phyloP scores from a whole-genome alignment of 2,888 invertebrate genomes.

The Catocala nupta region DNA sequence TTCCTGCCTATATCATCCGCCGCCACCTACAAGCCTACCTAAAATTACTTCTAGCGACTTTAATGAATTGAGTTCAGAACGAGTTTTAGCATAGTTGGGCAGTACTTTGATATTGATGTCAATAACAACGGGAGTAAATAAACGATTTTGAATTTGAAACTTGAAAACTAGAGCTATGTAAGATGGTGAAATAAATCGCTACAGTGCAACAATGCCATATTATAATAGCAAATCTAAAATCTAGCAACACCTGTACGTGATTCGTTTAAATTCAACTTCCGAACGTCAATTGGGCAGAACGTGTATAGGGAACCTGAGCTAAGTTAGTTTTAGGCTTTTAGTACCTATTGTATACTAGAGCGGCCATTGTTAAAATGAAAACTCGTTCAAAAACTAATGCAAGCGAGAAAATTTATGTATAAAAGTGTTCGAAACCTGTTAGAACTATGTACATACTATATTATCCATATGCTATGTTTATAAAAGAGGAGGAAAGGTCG shows the following conservation, averaged over 20 bases:
- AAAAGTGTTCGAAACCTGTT: not conserved
- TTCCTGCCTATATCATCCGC: conserved; percentile 19
- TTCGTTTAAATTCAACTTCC: conserved; percentile 3
- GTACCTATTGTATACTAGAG: conserved; percentile 5
- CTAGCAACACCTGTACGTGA: conserved; percentile 8
- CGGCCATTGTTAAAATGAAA: conserved; percentile 6
- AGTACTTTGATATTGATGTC: conserved; percentile 2
- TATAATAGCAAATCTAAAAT: conserved; percentile 7
- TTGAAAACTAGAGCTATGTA: not conserved
- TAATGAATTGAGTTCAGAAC: conserved; percentile 19
- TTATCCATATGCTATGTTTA: not conserved
- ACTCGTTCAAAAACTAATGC: conserved; percentile 7
- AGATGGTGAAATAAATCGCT: not conserved
- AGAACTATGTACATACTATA: not conserved
- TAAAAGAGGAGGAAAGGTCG: not conserved
- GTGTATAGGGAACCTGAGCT: conserved; percentile 1
- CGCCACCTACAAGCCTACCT: conserved; percentile 14
- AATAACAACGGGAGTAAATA: conserved; percentile 17
- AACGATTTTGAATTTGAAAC: conserved; percentile 8
- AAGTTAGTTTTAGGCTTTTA: conserved; percentile 8
- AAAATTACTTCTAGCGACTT: conserved; percentile 24
- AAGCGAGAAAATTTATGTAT: conserved; percentile 3
- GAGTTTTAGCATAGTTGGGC: conserved; percentile 11
- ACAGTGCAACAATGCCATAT: conserved; percentile 2
- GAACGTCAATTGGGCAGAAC: conserved; percentile 6